phyloP scores from a whole-genome alignment of 2,113 vertebrate species.

The Cryptomyrus ogoouensis region DNA sequence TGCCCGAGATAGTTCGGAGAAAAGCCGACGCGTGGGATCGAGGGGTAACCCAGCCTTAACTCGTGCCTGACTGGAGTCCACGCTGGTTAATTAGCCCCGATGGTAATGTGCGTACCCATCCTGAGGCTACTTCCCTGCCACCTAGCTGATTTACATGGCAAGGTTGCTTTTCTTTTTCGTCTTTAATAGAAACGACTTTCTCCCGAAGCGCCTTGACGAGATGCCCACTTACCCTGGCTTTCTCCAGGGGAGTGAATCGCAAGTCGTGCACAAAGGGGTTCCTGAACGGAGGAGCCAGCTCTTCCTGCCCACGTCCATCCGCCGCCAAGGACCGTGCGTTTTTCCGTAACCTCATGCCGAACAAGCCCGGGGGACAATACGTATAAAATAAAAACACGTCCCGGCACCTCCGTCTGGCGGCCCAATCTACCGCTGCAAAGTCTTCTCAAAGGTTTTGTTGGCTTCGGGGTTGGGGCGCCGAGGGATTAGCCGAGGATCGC shows the following conservation, averaged over 20 bases:
- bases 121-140: background rate
- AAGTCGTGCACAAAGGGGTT: constrained; percentile 80
- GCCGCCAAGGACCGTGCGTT: constrained; percentile 43
- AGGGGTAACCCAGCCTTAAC: background rate
- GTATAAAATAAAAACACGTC: background rate
- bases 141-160: background rate
- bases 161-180: background rate
- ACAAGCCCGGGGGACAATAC: background rate
- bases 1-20: background rate
- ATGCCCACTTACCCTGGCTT: constrained; percentile 69
- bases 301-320: constrained; percentile 47
- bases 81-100: background rate
- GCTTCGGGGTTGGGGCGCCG: background rate
- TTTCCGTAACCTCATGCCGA: constrained; percentile 62
- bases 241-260: constrained; percentile 63
- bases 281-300: constrained; percentile 48
- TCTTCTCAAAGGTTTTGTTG: background rate
- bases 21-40: background rate
- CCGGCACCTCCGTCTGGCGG: background rate
- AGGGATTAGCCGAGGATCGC: constrained; percentile 9
- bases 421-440: background rate
- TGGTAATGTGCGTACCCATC: background rate
- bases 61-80: background rate
- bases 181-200: background rate
- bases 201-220: background rate